These are phyloP conservation scores for Drosophila anomelani DNA, from an alignment of 2,888 invertebrate genomes.

Conservation along the genomic window DNA sequence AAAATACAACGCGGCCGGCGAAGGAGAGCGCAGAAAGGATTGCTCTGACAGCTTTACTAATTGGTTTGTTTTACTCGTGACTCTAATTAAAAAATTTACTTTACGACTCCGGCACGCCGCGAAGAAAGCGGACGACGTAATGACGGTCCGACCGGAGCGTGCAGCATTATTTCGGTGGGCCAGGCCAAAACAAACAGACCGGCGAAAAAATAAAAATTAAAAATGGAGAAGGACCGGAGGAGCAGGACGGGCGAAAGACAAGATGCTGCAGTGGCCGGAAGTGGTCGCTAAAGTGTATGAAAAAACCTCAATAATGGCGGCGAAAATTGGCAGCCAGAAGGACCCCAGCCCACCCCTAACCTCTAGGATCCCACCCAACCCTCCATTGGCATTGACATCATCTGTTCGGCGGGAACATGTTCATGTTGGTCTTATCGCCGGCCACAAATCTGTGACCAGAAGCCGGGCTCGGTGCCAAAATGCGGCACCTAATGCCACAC, in stretches of 20 bases:
- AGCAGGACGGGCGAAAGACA: conserved; percentile 24
- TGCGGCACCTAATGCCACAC: conserved; percentile 56
- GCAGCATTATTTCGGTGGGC: conserved; percentile 32
- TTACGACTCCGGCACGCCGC: conserved; percentile 67
- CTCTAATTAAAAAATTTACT: conserved; percentile 80
- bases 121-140: conserved; percentile 21
- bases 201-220: conserved; percentile 18
- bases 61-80: conserved; percentile 79
- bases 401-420: conserved; percentile 29
- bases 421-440: conserved; percentile 36
- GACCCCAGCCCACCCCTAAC: neutral
- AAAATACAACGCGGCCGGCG: conserved; percentile 50
- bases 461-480: conserved; percentile 46
- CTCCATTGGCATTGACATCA: conserved; percentile 22
- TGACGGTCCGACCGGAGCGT: conserved; percentile 34
- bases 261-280: conserved; percentile 35
- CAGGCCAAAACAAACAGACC: conserved; percentile 26
- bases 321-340: conserved; percentile 50
- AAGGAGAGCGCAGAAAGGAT: conserved; percentile 58
- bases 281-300: conserved; percentile 51
- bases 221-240: conserved; percentile 30
- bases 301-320: conserved; percentile 48
- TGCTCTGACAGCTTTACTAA: conserved; percentile 76
- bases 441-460: conserved; percentile 47
- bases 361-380: neutral